Percentiles rank a stretch among this genome's conserved stretches.
Evolutionary conservation across 2,888 invertebrate genomes (phyloP).

Genomic region (Eupithecia subfuscata): DNA sequence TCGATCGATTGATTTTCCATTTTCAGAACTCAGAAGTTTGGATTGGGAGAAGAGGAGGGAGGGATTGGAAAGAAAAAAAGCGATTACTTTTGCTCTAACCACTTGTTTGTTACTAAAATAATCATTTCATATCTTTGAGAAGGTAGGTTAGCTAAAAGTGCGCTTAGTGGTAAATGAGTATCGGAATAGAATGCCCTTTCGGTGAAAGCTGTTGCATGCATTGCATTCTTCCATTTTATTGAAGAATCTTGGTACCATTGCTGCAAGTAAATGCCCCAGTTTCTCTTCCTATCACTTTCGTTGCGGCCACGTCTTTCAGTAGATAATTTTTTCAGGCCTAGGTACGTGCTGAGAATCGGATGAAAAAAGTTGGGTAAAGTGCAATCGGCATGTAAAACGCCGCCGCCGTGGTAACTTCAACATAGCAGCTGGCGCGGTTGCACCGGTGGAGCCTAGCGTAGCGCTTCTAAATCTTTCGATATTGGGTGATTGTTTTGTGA

Average conservation of each 20-base stretch:
- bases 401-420: conserved; percentile 1
- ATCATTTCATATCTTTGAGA: background rate
- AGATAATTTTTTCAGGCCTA: conserved; percentile 47
- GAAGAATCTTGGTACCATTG: conserved; percentile 13
- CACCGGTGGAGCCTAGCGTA: background rate
- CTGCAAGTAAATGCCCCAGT: conserved; percentile 49
- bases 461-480: background rate
- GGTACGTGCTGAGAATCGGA: conserved; percentile 14
- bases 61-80: background rate
- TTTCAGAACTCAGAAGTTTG: background rate
- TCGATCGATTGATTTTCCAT: background rate
- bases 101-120: background rate
- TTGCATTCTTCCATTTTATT: conserved; percentile 9
- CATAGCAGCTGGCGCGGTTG: background rate
- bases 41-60: background rate
- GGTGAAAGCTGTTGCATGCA: conserved; percentile 34
- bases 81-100: background rate
- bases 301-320: conserved; percentile 58
- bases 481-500: background rate
- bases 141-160: background rate
- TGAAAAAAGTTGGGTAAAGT: background rate
- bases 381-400: background rate
- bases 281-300: conserved; percentile 60
- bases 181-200: background rate
- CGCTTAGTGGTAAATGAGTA: background rate